Evolutionary conservation across 2,113 vertebrate genomes (phyloP).

Genomic region (Pterocles orientalis): DNA sequence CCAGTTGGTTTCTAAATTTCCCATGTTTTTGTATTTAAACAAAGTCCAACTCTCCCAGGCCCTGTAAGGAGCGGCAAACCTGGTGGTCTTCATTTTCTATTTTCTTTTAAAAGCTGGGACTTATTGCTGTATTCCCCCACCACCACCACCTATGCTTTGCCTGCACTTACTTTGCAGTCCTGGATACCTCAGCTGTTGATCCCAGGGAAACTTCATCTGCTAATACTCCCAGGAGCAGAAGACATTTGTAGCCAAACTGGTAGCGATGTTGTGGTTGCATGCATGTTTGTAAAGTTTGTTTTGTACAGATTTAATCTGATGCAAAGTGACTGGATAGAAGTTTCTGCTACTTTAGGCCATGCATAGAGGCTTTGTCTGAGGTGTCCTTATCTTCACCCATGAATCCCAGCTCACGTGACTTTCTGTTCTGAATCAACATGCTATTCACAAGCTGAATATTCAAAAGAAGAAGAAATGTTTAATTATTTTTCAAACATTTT

Average conservation of each 20-base stretch:
- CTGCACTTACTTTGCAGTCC: not conserved
- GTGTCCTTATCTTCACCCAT: not conserved
- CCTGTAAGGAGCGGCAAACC: not conserved
- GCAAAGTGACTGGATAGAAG: not conserved
- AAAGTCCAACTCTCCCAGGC: not conserved
- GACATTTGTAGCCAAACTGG: not conserved
- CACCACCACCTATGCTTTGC: not conserved
- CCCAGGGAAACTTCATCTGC: not conserved
- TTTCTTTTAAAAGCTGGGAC: not conserved
- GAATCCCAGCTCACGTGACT: fast-evolving
- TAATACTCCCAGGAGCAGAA: not conserved
- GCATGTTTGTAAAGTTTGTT: slow-evolving; percentile 29
- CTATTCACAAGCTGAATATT: not conserved
- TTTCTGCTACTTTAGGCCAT: not conserved
- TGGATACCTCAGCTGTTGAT: not conserved
- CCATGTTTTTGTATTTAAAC: slow-evolving; percentile 19
- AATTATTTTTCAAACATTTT: not conserved
- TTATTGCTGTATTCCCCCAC: not conserved
- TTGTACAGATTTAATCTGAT: slow-evolving; percentile 32
- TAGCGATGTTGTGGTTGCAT: slow-evolving; percentile 9
- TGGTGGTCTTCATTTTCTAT: not conserved
- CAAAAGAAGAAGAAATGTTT: not conserved
- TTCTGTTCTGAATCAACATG: not conserved
- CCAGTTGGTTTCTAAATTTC: not conserved
- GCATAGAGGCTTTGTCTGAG: not conserved